Conservation (phyloP, 1,140 invertebrate genomes). For the Halictus rubicundus region DNA sequence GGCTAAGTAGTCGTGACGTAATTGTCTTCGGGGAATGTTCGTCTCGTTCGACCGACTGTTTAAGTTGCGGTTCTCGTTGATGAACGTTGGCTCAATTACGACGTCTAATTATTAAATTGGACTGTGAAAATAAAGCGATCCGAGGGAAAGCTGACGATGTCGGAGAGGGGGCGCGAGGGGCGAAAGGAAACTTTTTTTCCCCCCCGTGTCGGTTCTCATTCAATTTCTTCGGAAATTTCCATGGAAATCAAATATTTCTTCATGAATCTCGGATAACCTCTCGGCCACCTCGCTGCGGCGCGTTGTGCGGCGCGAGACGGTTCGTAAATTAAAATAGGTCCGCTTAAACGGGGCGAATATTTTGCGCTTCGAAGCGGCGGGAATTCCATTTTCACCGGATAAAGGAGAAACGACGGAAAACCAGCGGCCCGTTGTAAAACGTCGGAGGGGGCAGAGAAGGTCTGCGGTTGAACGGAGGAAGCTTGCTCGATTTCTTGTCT, state of each 20-base stretch:
- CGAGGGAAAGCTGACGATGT: neutral
- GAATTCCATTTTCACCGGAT: conserved; percentile 4
- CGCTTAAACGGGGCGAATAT: neutral
- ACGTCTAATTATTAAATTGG: conserved; percentile 51
- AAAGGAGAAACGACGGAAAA: neutral
- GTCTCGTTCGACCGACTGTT: conserved; percentile 33
- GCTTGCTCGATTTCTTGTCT: conserved; percentile 13
- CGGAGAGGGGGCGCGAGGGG: too few species aligned
- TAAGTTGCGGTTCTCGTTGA: conserved; percentile 35
- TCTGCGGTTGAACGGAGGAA: conserved; percentile 3
- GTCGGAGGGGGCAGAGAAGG: neutral
- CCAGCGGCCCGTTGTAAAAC: neutral
- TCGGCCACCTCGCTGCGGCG: neutral
- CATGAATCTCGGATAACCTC: neutral
- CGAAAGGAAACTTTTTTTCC: neutral
- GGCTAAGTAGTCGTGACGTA: conserved; percentile 50
- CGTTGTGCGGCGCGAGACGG: too few species aligned
- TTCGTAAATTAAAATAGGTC: neutral
- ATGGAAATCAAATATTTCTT: conserved; percentile 18
- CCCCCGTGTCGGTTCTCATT: neutral
- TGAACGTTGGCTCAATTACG: conserved; percentile 50
- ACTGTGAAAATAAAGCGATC: conserved; percentile 40
- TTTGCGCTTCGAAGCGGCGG: neutral
- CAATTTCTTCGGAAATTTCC: conserved; percentile 16
- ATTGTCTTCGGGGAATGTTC: conserved; percentile 47